These are phyloP conservation scores for Nipponacmea schrenckii DNA, from an alignment of 2,888 invertebrate genomes.

Conservation along the genomic window DNA sequence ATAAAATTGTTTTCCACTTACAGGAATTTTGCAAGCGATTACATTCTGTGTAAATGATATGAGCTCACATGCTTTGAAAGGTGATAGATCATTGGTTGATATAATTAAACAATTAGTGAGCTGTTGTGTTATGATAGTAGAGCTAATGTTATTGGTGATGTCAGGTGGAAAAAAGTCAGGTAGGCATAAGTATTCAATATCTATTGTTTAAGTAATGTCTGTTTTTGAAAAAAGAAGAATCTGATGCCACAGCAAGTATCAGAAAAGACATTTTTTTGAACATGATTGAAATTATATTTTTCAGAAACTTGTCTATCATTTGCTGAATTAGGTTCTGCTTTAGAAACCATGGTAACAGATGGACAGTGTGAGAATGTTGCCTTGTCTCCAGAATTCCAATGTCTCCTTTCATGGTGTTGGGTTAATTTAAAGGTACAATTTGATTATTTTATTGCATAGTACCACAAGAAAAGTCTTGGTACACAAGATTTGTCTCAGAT, in stretches of 20 bases:
- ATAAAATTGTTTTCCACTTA: neutral
- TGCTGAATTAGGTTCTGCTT: slow-evolving; percentile 80
- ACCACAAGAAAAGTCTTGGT: too few species aligned
- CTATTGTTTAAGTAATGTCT: too few species aligned
- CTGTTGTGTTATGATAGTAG: slow-evolving; percentile 16
- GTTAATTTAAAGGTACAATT: slow-evolving; percentile 75
- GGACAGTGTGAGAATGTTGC: slow-evolving; percentile 60
- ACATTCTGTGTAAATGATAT: slow-evolving; percentile 12
- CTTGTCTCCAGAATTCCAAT: slow-evolving; percentile 76
- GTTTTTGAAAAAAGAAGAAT: too few species aligned
- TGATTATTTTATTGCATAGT: neutral
- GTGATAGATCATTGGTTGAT: neutral
- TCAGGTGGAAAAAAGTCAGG: slow-evolving; percentile 21
- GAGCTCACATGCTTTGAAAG: neutral
- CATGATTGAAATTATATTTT: slow-evolving; percentile 17
- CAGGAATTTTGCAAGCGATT: slow-evolving; percentile 17
- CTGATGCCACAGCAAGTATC: too few species aligned
- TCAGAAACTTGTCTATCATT: slow-evolving; percentile 77
- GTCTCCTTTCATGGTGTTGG: slow-evolving; percentile 81
- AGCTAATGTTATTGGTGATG: slow-evolving; percentile 19
- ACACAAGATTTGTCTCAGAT: too few species aligned
- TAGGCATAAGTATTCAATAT: neutral
- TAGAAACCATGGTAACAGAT: slow-evolving; percentile 73
- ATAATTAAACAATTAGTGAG: slow-evolving; percentile 13
- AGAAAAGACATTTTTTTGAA: too few species aligned